A percentile compares a stretch with the other conserved stretches of the same genome.
Conservation (phyloP, 1,140 invertebrate species). For the Apis dorsata region DNA sequence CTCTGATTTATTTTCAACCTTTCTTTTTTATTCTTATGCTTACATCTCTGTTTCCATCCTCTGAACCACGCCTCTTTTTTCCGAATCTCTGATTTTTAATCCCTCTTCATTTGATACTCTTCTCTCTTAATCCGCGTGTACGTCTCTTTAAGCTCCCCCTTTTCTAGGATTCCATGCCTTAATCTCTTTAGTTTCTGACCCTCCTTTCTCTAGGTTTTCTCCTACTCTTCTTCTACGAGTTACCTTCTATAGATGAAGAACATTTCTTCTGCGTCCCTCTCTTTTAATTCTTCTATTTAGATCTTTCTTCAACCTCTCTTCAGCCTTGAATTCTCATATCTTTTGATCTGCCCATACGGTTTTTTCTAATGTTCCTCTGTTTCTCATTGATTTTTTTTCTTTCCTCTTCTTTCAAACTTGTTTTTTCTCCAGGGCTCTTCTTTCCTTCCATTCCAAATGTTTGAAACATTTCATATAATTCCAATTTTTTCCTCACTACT, state of each 20-base stretch:
- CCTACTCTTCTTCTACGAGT: too few species aligned
- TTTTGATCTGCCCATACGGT: conserved; percentile 2
- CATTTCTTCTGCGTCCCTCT: conserved; percentile 15
- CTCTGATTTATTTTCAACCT: not conserved
- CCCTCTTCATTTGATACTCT: conserved; percentile 34
- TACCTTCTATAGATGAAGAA: conserved; percentile 14
- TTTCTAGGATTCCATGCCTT: conserved; percentile 31
- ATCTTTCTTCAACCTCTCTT: not conserved
- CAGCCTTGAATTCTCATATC: not conserved
- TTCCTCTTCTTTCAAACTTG: not conserved
- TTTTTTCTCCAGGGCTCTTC: too few species aligned
- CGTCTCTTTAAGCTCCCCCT: conserved; percentile 23
- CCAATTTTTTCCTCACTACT: not conserved
- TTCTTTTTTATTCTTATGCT: not conserved
- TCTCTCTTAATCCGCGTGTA: conserved; percentile 21
- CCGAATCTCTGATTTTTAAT: conserved; percentile 28
- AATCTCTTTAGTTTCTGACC: conserved; percentile 33
- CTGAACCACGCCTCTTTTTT: not conserved
- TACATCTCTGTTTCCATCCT: not conserved
- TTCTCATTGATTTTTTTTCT: not conserved
- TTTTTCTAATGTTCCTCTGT: not conserved
- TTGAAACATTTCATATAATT: not conserved
- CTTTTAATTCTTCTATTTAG: conserved; percentile 41
- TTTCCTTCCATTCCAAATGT: not conserved
- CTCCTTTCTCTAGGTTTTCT: not conserved